These are phyloP conservation scores for Drosophila mimetica DNA, from an alignment of 2,888 invertebrate genomes.

Conservation along the genomic window DNA sequence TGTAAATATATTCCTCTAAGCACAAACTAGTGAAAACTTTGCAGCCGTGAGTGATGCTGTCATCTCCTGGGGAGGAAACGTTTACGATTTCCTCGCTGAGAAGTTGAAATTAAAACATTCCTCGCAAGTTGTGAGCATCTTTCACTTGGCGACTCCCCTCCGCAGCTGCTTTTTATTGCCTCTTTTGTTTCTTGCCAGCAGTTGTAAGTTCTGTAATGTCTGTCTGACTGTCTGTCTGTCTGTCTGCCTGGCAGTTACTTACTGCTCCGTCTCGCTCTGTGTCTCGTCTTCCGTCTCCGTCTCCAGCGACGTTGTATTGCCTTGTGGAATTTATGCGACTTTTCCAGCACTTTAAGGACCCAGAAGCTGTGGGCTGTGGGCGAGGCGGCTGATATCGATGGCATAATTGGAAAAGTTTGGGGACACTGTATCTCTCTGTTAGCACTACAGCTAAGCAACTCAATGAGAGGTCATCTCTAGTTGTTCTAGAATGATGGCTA, in stretches of 20 bases:
- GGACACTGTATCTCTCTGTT: slow-evolving; percentile 33
- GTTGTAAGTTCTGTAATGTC: slow-evolving; percentile 43
- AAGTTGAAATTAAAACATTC: slow-evolving; percentile 78
- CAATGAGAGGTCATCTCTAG: slow-evolving; percentile 45
- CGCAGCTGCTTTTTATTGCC: slow-evolving; percentile 43
- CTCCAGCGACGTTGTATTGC: slow-evolving; percentile 14
- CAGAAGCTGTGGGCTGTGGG: neutral
- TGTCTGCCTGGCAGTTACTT: slow-evolving; percentile 27
- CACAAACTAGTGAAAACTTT: neutral
- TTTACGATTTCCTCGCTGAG: slow-evolving; percentile 13
- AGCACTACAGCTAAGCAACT: slow-evolving; percentile 27
- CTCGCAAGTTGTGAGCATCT: slow-evolving; percentile 47
- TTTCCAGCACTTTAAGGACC: slow-evolving; percentile 48
- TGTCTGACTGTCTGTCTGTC: neutral
- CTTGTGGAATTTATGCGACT: slow-evolving; percentile 65
- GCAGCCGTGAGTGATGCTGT: neutral
- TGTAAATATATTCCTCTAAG: neutral
- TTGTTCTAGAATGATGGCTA: slow-evolving; percentile 8
- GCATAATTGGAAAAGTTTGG: slow-evolving; percentile 68
- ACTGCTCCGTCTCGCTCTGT: slow-evolving; percentile 20
- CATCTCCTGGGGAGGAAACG: slow-evolving; percentile 9
- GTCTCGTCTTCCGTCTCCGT: neutral
- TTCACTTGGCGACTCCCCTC: slow-evolving; percentile 10
- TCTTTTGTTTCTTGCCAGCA: slow-evolving; percentile 35
- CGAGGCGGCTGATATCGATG: slow-evolving; percentile 26